phyloP scores from a whole-genome alignment of 2,113 vertebrate genomes.

The western clawed frog (Xenopus tropicalis) region DNA sequence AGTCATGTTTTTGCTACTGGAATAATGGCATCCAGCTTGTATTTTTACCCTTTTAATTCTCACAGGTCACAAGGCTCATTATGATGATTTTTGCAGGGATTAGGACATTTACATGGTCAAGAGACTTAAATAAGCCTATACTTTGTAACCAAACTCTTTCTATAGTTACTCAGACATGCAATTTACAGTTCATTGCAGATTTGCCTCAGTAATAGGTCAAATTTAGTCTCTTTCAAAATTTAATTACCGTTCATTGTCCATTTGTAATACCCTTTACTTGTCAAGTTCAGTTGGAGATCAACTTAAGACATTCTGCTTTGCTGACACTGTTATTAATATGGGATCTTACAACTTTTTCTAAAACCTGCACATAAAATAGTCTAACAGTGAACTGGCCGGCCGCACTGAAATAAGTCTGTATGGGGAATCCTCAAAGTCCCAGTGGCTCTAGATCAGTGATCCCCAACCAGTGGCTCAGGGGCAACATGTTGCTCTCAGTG shows the following conservation, averaged over 20 bases:
- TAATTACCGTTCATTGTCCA: not conserved
- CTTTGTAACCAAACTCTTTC: conserved; percentile 8
- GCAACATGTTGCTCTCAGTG: too few species aligned
- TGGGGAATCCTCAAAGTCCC: too few species aligned
- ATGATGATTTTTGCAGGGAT: conserved; percentile 36
- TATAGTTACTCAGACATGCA: conserved; percentile 9
- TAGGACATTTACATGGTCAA: conserved; percentile 37
- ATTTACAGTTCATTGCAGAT: conserved; percentile 5
- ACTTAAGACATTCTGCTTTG: too few species aligned
- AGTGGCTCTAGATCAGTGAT: too few species aligned
- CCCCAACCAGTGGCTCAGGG: too few species aligned
- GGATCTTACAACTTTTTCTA: too few species aligned
- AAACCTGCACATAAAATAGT: too few species aligned
- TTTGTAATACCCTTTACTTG: too few species aligned
- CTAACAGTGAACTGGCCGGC: too few species aligned
- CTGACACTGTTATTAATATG: too few species aligned
- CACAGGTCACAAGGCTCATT: conserved; percentile 37
- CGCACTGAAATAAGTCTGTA: too few species aligned
- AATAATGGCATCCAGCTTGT: conserved; percentile 43
- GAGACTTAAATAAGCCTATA: conserved; percentile 9
- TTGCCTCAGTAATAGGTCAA: conserved; percentile 12
- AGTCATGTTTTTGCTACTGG: conserved; percentile 41
- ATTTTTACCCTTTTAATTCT: conserved; percentile 34
- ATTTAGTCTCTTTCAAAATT: not conserved
- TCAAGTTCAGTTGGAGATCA: too few species aligned